Evolutionary conservation across 2,113 vertebrate genomes (phyloP), one percentile per base, ranked within the genome.

Genomic region (Aegithalos caudatus): DNA sequence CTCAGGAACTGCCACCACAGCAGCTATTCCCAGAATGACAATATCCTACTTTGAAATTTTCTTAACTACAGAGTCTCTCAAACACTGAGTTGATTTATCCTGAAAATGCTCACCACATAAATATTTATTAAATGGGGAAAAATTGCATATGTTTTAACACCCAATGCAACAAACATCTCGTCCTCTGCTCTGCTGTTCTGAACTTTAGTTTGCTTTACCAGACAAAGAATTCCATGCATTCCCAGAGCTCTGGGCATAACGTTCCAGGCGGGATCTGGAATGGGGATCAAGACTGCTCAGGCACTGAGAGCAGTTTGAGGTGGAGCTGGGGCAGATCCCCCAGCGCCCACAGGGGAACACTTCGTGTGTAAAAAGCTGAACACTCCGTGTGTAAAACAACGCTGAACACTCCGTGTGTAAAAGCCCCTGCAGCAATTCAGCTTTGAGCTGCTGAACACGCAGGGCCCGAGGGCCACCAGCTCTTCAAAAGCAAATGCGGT

Each of bases 311-410:
- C 25, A 14, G 35, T 5, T 0, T 10, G 71, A 61, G 51, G 44
- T 7, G 57, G 23, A 57, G 12, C 48, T 3, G 31, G 42, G 54
- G 29, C 4, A 2, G 51, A 37, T 37, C 25, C 20, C 6, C 12
- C 19, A 20, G 73, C 24, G 0, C 35, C 54, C 31, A 4, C 64
- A 48, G 54, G n/a, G n/a, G n/a, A n/a, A n/a, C n/a, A n/a, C n/a
- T n/a, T n/a, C n/a, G n/a, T n/a, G n/a, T n/a, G n/a, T n/a, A n/a
- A n/a, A n/a, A n/a, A 0, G 0, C 70, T 71, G 42, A 48, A 11
- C 16, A 2, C 24, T 2, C 2, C 3, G 2, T 9, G 28, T 13
- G 6, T n/a, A 45, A 72, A 58, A 69, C n/a, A n/a, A n/a, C 0
- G 0, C 70, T 71, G 42, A 48, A 11, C 16, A 2, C 24, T 2